Percentiles rank a stretch among this genome's conserved stretches.
These are phyloP conservation scores for Lissonota sp. DNA, from an alignment of 2,888 invertebrate genomes.

Conservation along the genomic window DNA sequence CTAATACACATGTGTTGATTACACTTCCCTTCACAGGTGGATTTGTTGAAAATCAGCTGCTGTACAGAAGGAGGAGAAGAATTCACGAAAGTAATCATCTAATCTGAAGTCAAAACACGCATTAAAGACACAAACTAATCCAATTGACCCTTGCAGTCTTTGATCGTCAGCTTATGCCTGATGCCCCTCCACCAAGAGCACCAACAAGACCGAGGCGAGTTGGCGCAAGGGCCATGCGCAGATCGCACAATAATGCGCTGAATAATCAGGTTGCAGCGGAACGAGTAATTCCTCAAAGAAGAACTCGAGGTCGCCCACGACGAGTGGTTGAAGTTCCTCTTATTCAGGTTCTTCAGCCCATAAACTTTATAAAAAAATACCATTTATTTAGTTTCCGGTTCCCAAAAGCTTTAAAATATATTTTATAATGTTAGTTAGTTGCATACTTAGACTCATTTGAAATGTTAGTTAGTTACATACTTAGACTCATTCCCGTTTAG, in stretches of 20 bases:
- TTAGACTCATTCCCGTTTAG: too few relatives aligned
- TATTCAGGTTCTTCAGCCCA: background rate
- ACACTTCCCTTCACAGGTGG: slow-evolving; percentile 36
- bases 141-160: background rate
- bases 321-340: background rate
- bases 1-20: slow-evolving; percentile 4
- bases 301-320: slow-evolving; percentile 1
- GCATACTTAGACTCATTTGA: too few relatives aligned
- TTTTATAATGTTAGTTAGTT: background rate
- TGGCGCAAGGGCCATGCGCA: background rate
- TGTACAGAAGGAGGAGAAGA: slow-evolving; percentile 28
- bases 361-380: background rate
- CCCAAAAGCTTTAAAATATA: background rate
- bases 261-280: background rate
- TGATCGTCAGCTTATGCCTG: too few relatives aligned
- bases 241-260: too few relatives aligned
- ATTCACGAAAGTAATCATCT: slow-evolving; percentile 24
- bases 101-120: background rate
- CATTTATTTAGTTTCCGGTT: background rate
- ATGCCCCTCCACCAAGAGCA: background rate
- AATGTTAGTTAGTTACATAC: too few relatives aligned
- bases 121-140: background rate
- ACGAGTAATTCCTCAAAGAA: background rate
- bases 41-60: slow-evolving; percentile 37
- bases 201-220: background rate